Conservation (phyloP, 2,113 vertebrate species). For the Elgaria multicarinata region DNA sequence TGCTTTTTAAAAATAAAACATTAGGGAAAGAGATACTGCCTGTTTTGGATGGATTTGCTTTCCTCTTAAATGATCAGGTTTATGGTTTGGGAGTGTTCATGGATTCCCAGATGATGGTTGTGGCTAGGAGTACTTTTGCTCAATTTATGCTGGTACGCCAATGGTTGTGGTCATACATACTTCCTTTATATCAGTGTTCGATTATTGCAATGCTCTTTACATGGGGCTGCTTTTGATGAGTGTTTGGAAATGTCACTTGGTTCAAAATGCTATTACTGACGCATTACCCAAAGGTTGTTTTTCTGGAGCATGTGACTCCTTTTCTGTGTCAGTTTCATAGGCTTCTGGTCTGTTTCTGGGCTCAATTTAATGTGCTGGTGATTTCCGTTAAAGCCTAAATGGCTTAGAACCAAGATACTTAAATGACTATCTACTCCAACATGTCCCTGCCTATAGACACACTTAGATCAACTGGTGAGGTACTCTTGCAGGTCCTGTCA, state of each 20-base stretch:
- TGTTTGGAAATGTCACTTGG: not conserved
- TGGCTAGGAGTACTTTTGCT: not conserved
- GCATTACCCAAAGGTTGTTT: not conserved
- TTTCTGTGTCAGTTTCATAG: not conserved
- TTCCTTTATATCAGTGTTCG: too few species aligned
- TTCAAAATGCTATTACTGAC: not conserved
- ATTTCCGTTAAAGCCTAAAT: not conserved
- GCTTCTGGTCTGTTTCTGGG: not conserved
- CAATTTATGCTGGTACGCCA: not conserved
- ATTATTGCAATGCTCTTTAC: not conserved
- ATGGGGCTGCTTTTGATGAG: not conserved
- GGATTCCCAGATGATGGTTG: not conserved
- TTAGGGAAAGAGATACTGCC: not conserved
- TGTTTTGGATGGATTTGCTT: not conserved
- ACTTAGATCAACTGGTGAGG: not conserved
- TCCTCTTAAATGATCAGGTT: not conserved
- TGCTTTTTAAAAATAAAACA: not conserved
- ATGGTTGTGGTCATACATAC: not conserved
- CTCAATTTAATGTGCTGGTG: not conserved
- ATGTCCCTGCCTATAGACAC: not conserved
- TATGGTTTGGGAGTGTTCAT: not conserved
- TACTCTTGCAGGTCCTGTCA: not conserved
- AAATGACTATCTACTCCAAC: not conserved
- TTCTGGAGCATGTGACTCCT: not conserved
- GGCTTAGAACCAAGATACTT: not conserved